Percentiles rank a stretch among this genome's conserved stretches.
Conservation (phyloP, 2,113 vertebrate species). For the Pantherophis guttatus region DNA sequence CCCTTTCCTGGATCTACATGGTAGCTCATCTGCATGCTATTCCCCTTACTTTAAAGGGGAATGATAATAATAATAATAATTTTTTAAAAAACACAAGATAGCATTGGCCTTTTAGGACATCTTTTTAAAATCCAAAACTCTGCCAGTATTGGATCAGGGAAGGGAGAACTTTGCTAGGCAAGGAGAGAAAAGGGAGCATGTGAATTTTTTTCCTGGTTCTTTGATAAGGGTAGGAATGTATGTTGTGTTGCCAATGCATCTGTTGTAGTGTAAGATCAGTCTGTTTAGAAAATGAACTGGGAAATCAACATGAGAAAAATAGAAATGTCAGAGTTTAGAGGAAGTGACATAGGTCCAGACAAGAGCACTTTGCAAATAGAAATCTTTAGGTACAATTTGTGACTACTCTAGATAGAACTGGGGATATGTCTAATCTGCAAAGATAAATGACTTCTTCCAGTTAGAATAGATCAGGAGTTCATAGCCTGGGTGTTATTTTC, state of each 20-base stretch:
- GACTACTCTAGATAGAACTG: not conserved
- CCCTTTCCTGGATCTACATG: not conserved
- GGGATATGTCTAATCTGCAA: not conserved
- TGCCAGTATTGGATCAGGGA: not conserved
- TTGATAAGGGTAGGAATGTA: not conserved
- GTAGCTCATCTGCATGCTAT: not conserved
- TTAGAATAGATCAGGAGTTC: not conserved
- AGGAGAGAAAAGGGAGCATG: not conserved
- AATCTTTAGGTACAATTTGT: not conserved
- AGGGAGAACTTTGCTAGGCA: not conserved
- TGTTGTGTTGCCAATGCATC: not conserved
- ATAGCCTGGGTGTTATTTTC: not conserved
- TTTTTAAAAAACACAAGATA: not conserved
- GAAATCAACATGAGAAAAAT: not conserved
- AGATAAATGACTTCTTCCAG: not conserved
- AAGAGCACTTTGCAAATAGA: not conserved
- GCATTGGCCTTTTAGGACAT: not conserved
- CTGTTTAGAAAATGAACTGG: not conserved
- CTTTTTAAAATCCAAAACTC: not conserved
- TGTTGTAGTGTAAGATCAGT: not conserved
- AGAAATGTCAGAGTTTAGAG: not conserved
- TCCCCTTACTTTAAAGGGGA: not conserved
- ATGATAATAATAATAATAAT: too few relatives aligned
- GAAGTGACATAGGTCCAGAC: not conserved
- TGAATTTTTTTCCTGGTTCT: not conserved